A percentile compares a stretch with the other conserved stretches of the same genome.
These are phyloP conservation scores for Drosophila nasuta DNA, from an alignment of 1,140 invertebrate species.

Conservation along the genomic window DNA sequence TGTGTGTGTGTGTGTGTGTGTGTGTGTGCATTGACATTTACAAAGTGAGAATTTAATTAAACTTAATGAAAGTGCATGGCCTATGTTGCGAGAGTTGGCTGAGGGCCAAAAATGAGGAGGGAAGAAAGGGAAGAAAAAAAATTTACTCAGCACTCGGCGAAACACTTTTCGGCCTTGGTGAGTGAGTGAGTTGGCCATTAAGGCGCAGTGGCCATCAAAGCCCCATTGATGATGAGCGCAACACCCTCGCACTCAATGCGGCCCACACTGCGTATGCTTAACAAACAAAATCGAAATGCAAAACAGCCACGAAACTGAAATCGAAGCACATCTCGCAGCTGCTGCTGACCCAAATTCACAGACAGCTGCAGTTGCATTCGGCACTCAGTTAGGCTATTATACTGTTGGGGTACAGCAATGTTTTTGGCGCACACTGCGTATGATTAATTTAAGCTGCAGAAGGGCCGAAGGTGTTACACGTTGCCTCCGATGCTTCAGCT, in stretches of 20 bases:
- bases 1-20: constrained; percentile 36
- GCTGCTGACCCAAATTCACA: constrained; percentile 38
- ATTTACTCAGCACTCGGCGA: constrained; percentile 28
- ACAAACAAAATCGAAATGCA: constrained; percentile 64
- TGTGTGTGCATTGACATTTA: constrained; percentile 74
- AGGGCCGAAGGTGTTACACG: constrained; percentile 10
- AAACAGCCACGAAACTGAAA: constrained; percentile 31
- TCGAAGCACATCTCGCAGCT: constrained; percentile 14
- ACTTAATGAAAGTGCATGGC: constrained; percentile 80
- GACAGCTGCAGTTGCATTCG: constrained; percentile 6
- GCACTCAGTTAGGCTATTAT: constrained; percentile 9
- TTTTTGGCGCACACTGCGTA: constrained; percentile 63
- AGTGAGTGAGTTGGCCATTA: constrained; percentile 37
- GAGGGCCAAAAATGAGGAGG: constrained; percentile 28
- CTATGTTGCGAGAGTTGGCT: constrained; percentile 26
- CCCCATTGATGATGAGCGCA: constrained; percentile 7
- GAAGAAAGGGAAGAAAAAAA: neutral
- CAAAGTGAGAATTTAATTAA: constrained; percentile 83
- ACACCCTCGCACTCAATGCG: constrained; percentile 5
- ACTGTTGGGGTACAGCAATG: neutral
- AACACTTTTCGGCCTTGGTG: constrained; percentile 52
- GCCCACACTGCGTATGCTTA: constrained; percentile 75
- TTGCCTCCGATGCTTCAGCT: too few relatives aligned
- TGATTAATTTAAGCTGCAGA: constrained; percentile 75
- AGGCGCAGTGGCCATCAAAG: constrained; percentile 30